phyloP scores from a whole-genome alignment of 2,113 vertebrate species.

The Pygoscelis antarcticus region DNA sequence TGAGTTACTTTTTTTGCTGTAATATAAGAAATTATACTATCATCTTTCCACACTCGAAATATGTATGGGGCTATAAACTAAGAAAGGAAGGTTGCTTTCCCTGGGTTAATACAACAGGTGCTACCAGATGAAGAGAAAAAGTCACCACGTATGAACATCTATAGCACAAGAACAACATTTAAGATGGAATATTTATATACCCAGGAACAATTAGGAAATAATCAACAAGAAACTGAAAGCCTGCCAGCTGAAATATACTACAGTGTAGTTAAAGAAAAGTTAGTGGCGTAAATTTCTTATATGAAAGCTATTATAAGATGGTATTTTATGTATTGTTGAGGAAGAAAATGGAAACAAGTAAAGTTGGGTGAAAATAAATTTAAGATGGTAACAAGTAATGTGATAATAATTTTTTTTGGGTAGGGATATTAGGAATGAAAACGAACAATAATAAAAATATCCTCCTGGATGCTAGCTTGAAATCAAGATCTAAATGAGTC shows the following conservation, averaged over 20 bases:
- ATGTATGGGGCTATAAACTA: accelerated
- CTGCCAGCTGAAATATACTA: not conserved
- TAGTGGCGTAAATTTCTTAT: not conserved
- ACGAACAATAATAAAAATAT: not conserved
- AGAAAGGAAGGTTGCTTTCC: not conserved
- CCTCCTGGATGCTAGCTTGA: not conserved
- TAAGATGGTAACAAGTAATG: not conserved
- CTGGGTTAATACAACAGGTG: not conserved
- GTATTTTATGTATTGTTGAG: not conserved
- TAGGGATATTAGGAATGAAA: not conserved
- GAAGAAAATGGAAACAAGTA: not conserved
- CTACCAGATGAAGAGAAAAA: not conserved
- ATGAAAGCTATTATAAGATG: not conserved
- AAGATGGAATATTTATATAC: not conserved
- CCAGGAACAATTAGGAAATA: not conserved
- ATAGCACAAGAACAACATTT: not conserved
- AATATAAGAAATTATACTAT: not conserved
- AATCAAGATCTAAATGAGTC: not conserved
- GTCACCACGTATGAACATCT: not conserved
- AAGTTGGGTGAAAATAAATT: not conserved
- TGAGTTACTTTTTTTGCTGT: not conserved
- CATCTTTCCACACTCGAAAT: not conserved
- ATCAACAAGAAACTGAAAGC: not conserved
- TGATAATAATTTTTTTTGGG: not conserved
- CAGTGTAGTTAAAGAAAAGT: not conserved